phyloP scores from a whole-genome alignment of 2,113 vertebrate species.

The Equus quagga region DNA sequence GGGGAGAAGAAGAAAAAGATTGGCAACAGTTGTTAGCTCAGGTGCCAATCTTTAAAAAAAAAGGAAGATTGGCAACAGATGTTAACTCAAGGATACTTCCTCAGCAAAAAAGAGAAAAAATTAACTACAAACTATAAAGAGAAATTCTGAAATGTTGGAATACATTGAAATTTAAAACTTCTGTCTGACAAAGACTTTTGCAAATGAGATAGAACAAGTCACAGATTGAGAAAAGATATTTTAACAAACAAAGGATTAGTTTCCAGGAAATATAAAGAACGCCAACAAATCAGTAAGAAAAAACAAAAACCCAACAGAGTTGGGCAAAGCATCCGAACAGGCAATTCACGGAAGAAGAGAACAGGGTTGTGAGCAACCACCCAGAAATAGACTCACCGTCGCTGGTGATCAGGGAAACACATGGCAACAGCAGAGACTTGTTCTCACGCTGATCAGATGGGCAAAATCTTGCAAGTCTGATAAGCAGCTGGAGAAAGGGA shows the following conservation, averaged over 20 bases:
- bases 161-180: conserved; percentile 22
- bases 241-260: background rate
- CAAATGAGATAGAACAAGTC: background rate
- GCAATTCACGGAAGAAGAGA: background rate
- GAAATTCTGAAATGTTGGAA: background rate
- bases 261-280: background rate
- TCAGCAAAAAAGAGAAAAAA: no score
- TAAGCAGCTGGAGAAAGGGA: background rate
- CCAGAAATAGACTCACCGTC: background rate
- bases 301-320: background rate
- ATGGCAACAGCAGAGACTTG: background rate
- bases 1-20: no score
- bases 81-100: no score
- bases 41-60: no score
- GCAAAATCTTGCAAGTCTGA: background rate
- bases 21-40: no score
- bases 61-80: no score
- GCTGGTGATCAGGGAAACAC: background rate
- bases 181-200: background rate
- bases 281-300: conserved; percentile 1
- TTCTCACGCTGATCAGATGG: background rate
- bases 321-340: background rate
- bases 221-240: background rate
- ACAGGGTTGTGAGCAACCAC: background rate
- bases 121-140: conserved; percentile 14